Evolutionary conservation across 2,113 vertebrate genomes (phyloP).

Genomic region (Larimichthys crocea): DNA sequence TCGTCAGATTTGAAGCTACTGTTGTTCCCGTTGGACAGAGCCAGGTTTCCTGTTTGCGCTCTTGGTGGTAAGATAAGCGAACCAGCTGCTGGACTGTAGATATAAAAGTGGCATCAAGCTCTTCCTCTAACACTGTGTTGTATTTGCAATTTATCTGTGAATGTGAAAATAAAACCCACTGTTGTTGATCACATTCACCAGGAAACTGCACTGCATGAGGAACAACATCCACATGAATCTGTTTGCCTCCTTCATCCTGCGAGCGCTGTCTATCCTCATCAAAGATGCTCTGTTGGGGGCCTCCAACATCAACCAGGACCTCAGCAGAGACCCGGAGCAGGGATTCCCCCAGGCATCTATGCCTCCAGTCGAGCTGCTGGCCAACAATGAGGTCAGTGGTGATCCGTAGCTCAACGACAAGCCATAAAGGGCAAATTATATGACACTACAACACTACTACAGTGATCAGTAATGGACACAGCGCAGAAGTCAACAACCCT

Average conservation of each 20-base stretch:
- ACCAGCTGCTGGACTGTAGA: background rate
- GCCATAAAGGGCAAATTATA: no score
- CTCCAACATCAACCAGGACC: slow-evolving; percentile 70
- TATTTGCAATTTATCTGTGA: background rate
- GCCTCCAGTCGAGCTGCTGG: slow-evolving; percentile 74
- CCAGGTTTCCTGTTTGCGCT: background rate
- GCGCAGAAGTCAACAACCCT: background rate
- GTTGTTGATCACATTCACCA: slow-evolving; percentile 60
- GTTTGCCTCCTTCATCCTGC: slow-evolving; percentile 95
- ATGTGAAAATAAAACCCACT: background rate
- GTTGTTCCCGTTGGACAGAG: background rate
- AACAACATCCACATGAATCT: slow-evolving; percentile 99
- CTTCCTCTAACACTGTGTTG: no score
- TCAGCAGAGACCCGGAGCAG: slow-evolving; percentile 74
- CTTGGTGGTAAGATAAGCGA: background rate
- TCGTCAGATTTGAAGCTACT: background rate
- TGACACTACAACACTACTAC: no score
- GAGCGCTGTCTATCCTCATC: slow-evolving; percentile 91
- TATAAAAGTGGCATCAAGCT: background rate
- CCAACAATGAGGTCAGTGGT: slow-evolving; percentile 78
- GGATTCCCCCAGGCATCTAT: slow-evolving; percentile 65
- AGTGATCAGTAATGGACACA: background rate
- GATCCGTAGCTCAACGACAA: background rate
- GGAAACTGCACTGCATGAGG: slow-evolving; percentile 96
- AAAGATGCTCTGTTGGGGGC: slow-evolving; percentile 86